phyloP scores from a whole-genome alignment of 1,140 invertebrate genomes.

The Diachasma alloeum region DNA sequence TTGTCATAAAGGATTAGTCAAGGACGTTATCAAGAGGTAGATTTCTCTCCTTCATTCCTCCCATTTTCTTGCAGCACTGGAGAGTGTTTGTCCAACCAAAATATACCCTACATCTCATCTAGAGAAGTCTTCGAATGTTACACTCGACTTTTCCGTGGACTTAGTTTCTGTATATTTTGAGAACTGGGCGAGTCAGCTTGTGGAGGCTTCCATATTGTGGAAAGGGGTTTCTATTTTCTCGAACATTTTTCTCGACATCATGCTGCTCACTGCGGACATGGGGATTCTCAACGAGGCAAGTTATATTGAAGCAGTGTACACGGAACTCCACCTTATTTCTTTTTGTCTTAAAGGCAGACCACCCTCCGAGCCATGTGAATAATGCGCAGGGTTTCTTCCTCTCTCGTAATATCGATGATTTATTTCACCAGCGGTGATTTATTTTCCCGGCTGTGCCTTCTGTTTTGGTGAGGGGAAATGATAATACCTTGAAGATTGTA shows the following conservation, averaged over 20 bases:
- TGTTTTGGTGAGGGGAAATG: no score
- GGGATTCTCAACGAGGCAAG: background rate
- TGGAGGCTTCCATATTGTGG: background rate
- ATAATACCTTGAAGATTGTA: no score
- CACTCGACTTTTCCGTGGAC: no score
- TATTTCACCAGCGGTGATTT: background rate
- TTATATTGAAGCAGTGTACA: background rate
- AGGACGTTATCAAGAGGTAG: no score
- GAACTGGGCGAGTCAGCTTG: background rate
- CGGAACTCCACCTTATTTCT: background rate
- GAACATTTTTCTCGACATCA: background rate
- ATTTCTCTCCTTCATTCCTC: no score
- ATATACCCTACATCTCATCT: no score
- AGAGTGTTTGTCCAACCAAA: no score
- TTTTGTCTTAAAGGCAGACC: background rate
- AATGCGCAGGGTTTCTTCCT: background rate
- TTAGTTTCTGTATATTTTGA: background rate
- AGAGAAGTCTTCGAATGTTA: no score
- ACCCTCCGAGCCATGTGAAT: background rate
- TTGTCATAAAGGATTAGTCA: no score
- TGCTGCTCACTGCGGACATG: background rate
- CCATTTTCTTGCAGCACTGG: no score
- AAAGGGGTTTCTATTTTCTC: background rate
- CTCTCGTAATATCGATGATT: background rate
- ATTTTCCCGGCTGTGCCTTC: background rate